phyloP scores from a whole-genome alignment of 2,888 invertebrate genomes.

The Chalcis sispes region DNA sequence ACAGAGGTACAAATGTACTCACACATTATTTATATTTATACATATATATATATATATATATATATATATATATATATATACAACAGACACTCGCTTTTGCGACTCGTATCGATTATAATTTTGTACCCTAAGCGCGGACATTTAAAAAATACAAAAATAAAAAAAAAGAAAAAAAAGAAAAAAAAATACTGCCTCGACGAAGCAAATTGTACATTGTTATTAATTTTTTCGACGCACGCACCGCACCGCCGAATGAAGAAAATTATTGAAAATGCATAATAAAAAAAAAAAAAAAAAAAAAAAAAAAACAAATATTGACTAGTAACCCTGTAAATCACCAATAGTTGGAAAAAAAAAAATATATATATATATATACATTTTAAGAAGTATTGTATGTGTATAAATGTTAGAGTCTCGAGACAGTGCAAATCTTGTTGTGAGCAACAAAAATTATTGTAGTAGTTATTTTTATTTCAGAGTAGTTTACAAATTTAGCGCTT shows the following conservation, averaged over 20 bases:
- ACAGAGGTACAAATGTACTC: too few relatives aligned
- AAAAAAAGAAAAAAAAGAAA: too few relatives aligned
- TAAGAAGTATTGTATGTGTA: conserved; percentile 30
- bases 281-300: neutral
- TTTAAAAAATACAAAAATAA: conserved; percentile 14
- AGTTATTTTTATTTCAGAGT: conserved; percentile 51
- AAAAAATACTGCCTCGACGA: conserved; percentile 23
- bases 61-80: neutral
- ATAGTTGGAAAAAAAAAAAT: too few relatives aligned
- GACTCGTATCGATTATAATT: conserved; percentile 49
- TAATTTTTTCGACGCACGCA: conserved; percentile 5
- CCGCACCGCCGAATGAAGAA: conserved; percentile 17
- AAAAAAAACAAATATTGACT: neutral
- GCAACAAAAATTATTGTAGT: conserved; percentile 42
- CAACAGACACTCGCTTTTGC: conserved; percentile 13
- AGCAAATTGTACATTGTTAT: conserved; percentile 16
- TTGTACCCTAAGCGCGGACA: conserved; percentile 4
- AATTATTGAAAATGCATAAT: neutral
- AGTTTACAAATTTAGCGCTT: conserved; percentile 63
- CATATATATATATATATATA: conserved; percentile 10
- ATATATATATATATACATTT: neutral
- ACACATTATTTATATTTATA: neutral
- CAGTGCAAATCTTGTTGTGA: conserved; percentile 53
- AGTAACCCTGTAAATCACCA: neutral
- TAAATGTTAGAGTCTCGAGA: conserved; percentile 45